Evolutionary conservation across 2,113 vertebrate genomes (phyloP).

Genomic region (Electrona antarctica): DNA sequence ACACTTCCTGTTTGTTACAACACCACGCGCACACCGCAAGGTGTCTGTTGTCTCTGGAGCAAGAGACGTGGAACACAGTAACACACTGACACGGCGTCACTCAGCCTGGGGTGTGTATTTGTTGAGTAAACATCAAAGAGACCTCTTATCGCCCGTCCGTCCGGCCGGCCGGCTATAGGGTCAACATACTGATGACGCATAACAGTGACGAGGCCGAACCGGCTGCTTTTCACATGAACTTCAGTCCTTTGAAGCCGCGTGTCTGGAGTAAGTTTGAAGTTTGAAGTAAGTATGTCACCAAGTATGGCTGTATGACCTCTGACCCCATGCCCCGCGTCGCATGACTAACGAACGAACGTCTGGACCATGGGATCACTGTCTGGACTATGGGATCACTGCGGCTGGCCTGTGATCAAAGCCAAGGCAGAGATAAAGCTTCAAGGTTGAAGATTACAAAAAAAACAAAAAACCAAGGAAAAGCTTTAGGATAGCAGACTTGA

Average conservation of each 20-base stretch:
- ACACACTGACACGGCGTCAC: background rate
- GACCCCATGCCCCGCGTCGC: background rate
- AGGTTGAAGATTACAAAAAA: background rate
- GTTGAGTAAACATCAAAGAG: constrained; percentile 11
- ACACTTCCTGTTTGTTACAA: constrained; percentile 35
- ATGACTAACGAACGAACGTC: constrained; percentile 1
- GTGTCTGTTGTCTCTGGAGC: constrained; percentile 1
- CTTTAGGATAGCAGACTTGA: no score
- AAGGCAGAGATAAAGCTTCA: background rate
- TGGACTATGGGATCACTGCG: constrained; percentile 7
- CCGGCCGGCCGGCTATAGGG: background rate
- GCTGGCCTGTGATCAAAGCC: background rate
- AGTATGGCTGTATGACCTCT: constrained; percentile 14
- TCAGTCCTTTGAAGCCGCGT: background rate
- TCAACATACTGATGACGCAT: background rate
- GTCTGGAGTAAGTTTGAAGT: no score
- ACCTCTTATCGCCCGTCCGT: no score
- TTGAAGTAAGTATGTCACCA: background rate
- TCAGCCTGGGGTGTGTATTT: constrained; percentile 29
- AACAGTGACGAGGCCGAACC: constrained; percentile 4
- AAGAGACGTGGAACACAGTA: background rate
- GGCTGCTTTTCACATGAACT: constrained; percentile 12
- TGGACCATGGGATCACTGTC: no score
- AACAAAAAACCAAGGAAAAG: background rate
- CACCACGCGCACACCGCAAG: constrained; percentile 9